A percentile compares a stretch with the other conserved stretches of the same genome.
phyloP scores from a whole-genome alignment of 2,797 vertebrate species.

The Gastrophryne carolinensis region DNA sequence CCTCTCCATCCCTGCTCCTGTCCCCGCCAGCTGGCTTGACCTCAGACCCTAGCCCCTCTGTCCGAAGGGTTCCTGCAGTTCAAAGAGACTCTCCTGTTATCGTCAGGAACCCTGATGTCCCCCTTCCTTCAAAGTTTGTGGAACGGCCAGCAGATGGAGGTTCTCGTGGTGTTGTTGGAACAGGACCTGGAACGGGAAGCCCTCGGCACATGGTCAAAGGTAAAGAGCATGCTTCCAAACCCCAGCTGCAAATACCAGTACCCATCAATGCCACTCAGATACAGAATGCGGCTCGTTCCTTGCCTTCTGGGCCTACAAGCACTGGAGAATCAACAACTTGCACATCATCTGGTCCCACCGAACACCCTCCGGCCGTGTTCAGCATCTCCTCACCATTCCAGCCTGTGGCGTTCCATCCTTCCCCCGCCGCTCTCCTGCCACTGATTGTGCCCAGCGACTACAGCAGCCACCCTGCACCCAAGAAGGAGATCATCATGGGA shows the following conservation, averaged over 20 bases:
- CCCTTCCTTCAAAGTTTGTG: constrained; percentile 68
- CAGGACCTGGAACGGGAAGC: constrained; percentile 68
- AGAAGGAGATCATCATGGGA: constrained; percentile 93
- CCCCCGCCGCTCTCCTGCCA: constrained; percentile 87
- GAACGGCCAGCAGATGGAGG: constrained; percentile 57
- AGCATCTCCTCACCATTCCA: constrained; percentile 76
- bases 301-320: constrained; percentile 50
- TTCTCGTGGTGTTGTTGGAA: constrained; percentile 18
- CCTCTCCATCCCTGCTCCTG: constrained; percentile 81
- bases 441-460: constrained; percentile 85
- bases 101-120: constrained; percentile 87
- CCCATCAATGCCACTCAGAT: constrained; percentile 73
- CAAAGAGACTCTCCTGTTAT: constrained; percentile 87
- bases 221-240: constrained; percentile 50
- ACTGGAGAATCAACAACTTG: constrained; percentile 57
- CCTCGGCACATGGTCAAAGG: constrained; percentile 63
- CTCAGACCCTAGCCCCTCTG: constrained; percentile 72
- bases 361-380: constrained; percentile 63
- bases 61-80: constrained; percentile 75
- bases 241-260: constrained; percentile 74
- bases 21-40: constrained; percentile 82
- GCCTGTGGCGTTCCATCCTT: constrained; percentile 88
- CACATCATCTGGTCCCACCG: constrained; percentile 57
- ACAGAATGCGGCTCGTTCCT: constrained; percentile 57
- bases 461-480: constrained; percentile 82